Evolutionary conservation across 2,113 vertebrate species (phyloP), one percentile per base, ranked within the genome.

Genomic region (Podarcis muralis): DNA sequence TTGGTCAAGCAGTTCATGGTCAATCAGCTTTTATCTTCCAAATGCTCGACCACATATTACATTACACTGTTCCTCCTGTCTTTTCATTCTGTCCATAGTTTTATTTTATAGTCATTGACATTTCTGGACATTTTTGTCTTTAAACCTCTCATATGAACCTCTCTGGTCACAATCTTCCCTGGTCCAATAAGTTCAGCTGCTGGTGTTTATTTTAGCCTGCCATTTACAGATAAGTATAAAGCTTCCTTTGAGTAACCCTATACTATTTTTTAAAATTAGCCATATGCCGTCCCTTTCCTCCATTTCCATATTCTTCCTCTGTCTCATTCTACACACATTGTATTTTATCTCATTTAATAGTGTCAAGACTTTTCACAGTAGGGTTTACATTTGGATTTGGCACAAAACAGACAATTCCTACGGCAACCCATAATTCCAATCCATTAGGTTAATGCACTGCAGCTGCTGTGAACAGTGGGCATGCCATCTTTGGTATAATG

Each of bases 381-480:
- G 81, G 89, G 71, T 92, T 96, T 95, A 90, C 84, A 84, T 95
- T 95, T 92, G 85, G 82, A 92, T 94, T 95, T 96, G 89, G 83
- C 88, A 94, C 32, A 92, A 84, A 94, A 92, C 84, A 95, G 93
- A 94, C 83, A 93, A 91, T 93, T 96, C 90, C 89, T 94, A 93
- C 90, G 66, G 89, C 93, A 96, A 95, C 88, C 71, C 92, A 59
- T 94, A 95, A 97, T 97, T 97, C 90, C 87, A 93, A 85, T 94
- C 94, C 95, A 96, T 97, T 97, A 96, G 90, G 40, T 90, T 96
- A 96, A 96, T 96, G 90, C 88, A 95, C 88, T 94, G 89, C 92
- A 96, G 94, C 91, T 96, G 93, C 93, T 96, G 76, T 91, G 92
- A 97, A 92, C 90, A 94, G 89, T 91, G 89, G 74, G 90, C 75